phyloP scores from a whole-genome alignment of 2,888 invertebrate species.

The Aquatica leii region DNA sequence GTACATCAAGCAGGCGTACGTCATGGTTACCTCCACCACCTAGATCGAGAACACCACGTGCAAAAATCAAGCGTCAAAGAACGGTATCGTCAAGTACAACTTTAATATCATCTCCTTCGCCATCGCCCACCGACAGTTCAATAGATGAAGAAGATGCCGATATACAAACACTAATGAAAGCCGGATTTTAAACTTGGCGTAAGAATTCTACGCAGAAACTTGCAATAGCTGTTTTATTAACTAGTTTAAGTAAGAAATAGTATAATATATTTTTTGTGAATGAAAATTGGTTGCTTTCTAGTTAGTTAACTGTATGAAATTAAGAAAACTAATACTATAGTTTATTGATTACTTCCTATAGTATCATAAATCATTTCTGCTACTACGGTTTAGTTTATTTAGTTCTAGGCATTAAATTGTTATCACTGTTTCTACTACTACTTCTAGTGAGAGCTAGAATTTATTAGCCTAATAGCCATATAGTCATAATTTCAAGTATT shows the following conservation, averaged over 20 bases:
- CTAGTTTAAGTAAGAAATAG: too few species aligned
- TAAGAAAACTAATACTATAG: too few species aligned
- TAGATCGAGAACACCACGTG: conserved; percentile 64
- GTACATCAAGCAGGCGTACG: conserved; percentile 49
- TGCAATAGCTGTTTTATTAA: not conserved
- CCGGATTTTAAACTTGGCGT: conserved; percentile 47
- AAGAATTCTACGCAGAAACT: not conserved
- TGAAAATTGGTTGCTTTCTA: too few species aligned
- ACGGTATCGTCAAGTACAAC: conserved; percentile 70
- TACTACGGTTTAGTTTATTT: too few species aligned
- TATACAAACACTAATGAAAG: conserved; percentile 56
- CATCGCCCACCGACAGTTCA: conserved; percentile 60
- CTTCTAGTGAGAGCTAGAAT: too few species aligned
- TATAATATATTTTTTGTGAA: too few species aligned
- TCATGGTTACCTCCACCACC: conserved; percentile 55
- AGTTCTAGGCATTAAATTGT: too few species aligned
- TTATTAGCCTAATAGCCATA: too few species aligned
- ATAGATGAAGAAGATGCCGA: conserved; percentile 54
- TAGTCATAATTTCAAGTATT: not conserved
- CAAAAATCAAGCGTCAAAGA: conserved; percentile 69
- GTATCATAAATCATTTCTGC: too few species aligned
- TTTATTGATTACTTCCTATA: too few species aligned
- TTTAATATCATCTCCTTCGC: conserved; percentile 70
- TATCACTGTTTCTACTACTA: too few species aligned
- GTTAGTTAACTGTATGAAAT: too few species aligned